Evolutionary conservation across 2,888 invertebrate genomes (phyloP).

Genomic region (Lacanobia oleracea): DNA sequence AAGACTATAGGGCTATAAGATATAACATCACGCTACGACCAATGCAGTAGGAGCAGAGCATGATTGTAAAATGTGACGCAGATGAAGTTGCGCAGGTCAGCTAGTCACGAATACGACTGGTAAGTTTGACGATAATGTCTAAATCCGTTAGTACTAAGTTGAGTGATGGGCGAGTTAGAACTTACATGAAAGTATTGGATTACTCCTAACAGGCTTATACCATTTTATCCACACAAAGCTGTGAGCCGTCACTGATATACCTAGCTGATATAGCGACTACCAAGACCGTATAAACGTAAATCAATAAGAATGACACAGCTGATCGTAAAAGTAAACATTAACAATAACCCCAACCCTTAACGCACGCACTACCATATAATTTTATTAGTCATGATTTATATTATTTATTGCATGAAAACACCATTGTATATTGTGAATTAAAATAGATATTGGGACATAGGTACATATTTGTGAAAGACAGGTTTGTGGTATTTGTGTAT

Average conservation of each 20-base stretch:
- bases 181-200: neutral
- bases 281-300: conserved; percentile 44
- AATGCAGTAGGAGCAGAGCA: too few species aligned
- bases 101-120: too few species aligned
- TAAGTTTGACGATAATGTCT: too few species aligned
- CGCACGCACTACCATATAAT: conserved; percentile 54
- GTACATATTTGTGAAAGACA: neutral
- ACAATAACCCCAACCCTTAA: conserved; percentile 54
- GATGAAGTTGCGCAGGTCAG: too few species aligned
- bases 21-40: too few species aligned
- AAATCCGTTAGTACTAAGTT: too few species aligned
- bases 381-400: conserved; percentile 61
- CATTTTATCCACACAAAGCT: neutral
- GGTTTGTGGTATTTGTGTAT: too few species aligned
- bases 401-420: conserved; percentile 54
- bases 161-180: too few species aligned
- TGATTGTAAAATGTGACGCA: too few species aligned
- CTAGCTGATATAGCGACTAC: conserved; percentile 14
- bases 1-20: too few species aligned
- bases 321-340: conserved; percentile 62
- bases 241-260: neutral
- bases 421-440: conserved; percentile 24
- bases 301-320: conserved; percentile 58
- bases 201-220: neutral
- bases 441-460: conserved; percentile 1